Evolutionary conservation across 2,797 vertebrate species (phyloP).

Genomic region (Cossypha heuglini): DNA sequence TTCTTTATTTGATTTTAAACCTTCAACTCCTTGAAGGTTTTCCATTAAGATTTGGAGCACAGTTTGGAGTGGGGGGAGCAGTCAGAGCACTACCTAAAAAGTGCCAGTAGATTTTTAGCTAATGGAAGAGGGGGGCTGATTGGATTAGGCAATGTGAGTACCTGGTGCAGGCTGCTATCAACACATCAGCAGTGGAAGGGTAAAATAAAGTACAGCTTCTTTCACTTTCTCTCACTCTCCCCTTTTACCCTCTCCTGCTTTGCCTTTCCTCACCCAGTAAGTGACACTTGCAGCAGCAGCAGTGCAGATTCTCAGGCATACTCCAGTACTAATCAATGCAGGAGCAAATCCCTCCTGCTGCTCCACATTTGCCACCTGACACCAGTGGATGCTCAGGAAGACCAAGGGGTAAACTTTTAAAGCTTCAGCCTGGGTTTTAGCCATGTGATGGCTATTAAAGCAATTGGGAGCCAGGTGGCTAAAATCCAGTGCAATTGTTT

Average conservation of each 20-base stretch:
- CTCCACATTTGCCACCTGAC: slow-evolving; percentile 9
- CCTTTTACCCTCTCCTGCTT: neutral
- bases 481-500: slow-evolving; percentile 56
- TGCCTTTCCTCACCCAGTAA: neutral
- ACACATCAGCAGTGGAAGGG: neutral
- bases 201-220: neutral
- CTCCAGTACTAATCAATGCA: neutral
- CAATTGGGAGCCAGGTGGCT: slow-evolving; percentile 58
- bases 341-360: slow-evolving; percentile 24
- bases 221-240: neutral
- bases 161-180: neutral
- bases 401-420: neutral
- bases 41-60: slow-evolving; percentile 29
- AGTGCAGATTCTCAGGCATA: neutral
- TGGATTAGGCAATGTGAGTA: neutral
- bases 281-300: neutral
- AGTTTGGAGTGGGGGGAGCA: neutral
- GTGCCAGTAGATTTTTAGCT: slow-evolving; percentile 24
- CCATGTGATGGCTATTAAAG: slow-evolving; percentile 43
- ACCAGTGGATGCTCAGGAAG: slow-evolving; percentile 20
- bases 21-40: slow-evolving; percentile 9
- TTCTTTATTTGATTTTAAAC: slow-evolving; percentile 49
- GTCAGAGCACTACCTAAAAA: neutral
- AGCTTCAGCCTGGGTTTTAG: slow-evolving; percentile 13
- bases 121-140: neutral